Percentiles rank a stretch among this genome's conserved stretches.
Evolutionary conservation across 2,113 vertebrate genomes (phyloP).

Genomic region (Oreotrochilus melanogaster): DNA sequence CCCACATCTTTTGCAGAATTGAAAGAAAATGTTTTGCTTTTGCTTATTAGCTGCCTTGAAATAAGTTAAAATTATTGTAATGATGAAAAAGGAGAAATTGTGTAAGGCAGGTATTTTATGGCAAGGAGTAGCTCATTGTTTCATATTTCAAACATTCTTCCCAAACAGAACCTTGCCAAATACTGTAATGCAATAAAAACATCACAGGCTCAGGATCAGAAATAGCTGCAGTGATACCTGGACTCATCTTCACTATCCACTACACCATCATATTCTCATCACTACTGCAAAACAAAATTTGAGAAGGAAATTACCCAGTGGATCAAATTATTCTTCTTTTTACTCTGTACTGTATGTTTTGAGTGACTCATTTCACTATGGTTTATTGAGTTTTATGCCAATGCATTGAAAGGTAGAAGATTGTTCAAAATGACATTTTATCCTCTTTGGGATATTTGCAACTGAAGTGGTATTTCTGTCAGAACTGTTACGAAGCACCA

Average conservation of each 20-base stretch:
- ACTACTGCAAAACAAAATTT: not conserved
- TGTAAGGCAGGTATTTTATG: not conserved
- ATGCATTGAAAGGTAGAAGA: not conserved
- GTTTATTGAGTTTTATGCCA: not conserved
- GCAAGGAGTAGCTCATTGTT: not conserved
- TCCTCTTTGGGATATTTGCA: not conserved
- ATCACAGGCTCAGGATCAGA: not conserved
- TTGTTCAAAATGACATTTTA: not conserved
- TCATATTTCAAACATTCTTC: rapidly evolving
- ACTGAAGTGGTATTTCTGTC: not conserved
- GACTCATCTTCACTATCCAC: not conserved
- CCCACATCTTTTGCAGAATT: not conserved
- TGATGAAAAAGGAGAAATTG: not conserved
- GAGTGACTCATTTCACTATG: not conserved
- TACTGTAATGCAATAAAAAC: not conserved
- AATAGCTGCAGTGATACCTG: not conserved
- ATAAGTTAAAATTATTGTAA: not conserved
- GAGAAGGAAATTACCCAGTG: not conserved
- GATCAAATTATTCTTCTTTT: not conserved
- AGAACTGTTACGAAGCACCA: not conserved
- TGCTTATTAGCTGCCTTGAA: not conserved
- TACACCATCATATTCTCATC: not conserved
- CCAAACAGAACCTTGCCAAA: not conserved
- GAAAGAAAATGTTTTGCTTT: not conserved
- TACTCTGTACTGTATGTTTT: not conserved